Base-by-base conservation (phyloP, 2,888 invertebrate species). In the Charanyca ferruginea region DNA sequence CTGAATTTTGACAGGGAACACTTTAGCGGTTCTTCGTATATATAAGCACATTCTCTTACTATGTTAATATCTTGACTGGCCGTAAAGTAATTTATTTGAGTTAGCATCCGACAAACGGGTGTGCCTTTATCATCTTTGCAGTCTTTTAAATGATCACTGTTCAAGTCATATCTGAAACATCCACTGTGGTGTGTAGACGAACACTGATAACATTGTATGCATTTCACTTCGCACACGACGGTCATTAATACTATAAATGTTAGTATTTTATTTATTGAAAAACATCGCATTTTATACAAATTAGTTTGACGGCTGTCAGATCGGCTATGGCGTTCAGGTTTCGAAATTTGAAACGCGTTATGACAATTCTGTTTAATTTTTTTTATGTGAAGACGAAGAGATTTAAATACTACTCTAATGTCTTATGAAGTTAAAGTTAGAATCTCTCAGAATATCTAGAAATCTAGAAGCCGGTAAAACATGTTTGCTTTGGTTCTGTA, bases 161-260 rank as follows among this genome's bases (percentile, higher is more conserved):
- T 86, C 57, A 94, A 75, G 44, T 91, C 89, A 68, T 90, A 85
- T 4, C 83, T 77, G 64, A 85, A 89, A 77, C 95, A 95, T 3
- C 87, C 90, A 16, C 77, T 78, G 62, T 89, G 66, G 1, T 65
- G 48, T 35, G 79, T 57, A 1, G 93, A 87, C 0, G 89, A 85
- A 62, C 95, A 95, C 78, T 94, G 94, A 80, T 92, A 95, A 79
- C 95, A 95, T 85, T 91, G 90, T 48, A 94, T 62, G 23, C 88
- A 73, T 7, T 59, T 42, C 16, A 83, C 82, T 62, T 74, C 83
- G 47, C 77, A 84, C 75, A 83, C 83, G 45, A 81, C 55, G 41
- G 84, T 48, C 22, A 86, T 62, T 54, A 90, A 51, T 49, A 85
- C 41, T 64, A 82, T 41, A 53, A 60, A 52, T 59, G 62, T 25